Percentiles rank a stretch among this genome's conserved stretches.
Conservation (phyloP, 2,797 vertebrate genomes). For the Bufotes viridis region DNA sequence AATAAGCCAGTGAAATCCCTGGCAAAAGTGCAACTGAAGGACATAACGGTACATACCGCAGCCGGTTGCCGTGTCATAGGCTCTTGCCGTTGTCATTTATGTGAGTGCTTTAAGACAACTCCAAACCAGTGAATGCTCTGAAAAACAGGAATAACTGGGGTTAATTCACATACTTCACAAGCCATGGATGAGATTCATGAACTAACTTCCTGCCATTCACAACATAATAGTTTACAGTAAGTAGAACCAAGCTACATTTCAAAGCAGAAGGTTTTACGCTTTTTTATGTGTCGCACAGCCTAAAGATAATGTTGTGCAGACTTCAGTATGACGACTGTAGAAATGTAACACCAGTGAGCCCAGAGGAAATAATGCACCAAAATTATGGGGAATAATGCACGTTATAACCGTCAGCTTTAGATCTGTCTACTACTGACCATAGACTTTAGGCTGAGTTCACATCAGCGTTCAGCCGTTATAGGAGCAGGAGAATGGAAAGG, state of each 20-base stretch:
- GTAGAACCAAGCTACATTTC: background rate
- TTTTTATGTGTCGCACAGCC: too few relatives aligned
- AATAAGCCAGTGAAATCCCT: background rate
- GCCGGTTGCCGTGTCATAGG: background rate
- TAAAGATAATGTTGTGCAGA: background rate
- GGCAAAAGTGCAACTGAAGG: background rate
- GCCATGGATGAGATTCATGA: background rate
- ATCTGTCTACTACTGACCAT: background rate
- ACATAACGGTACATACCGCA: conserved; percentile 25
- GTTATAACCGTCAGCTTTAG: background rate
- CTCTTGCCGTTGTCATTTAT: conserved; percentile 34
- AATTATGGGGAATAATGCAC: background rate
- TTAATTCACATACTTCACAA: conserved; percentile 24
- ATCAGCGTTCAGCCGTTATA: too few relatives aligned
- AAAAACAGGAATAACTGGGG: conserved; percentile 46
- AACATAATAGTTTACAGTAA: conserved; percentile 29
- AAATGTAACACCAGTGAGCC: background rate
- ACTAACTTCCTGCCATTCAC: background rate
- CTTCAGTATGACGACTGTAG: background rate
- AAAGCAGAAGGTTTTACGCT: background rate
- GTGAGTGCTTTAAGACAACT: conserved; percentile 7
- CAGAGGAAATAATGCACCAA: background rate
- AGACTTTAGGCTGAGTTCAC: too few relatives aligned
- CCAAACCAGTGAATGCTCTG: conserved; percentile 27
- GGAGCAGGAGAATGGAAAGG: too few relatives aligned